These are phyloP conservation scores for Mobula hypostoma DNA, from an alignment of 2,113 vertebrate genomes.

Conservation along the genomic window DNA sequence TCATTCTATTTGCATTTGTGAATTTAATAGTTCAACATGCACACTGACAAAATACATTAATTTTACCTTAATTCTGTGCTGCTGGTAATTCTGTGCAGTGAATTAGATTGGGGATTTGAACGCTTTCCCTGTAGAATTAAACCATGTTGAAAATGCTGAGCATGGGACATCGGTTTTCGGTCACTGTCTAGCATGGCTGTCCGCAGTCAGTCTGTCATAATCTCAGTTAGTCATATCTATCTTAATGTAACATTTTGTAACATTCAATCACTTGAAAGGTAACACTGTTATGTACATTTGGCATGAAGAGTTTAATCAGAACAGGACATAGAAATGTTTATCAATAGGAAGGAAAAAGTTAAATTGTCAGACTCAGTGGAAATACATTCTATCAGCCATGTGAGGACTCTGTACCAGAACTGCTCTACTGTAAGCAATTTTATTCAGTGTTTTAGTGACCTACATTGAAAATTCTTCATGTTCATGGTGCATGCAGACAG, in stretches of 20 bases:
- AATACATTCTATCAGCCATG: constrained; percentile 9
- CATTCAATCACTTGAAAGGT: constrained; percentile 24
- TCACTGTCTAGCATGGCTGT: constrained; percentile 43
- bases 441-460: constrained; percentile 8
- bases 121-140: constrained; percentile 36
- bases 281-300: constrained; percentile 16
- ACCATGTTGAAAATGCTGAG: constrained; percentile 30
- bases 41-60: constrained; percentile 6
- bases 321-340: constrained; percentile 11
- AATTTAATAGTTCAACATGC: not conserved
- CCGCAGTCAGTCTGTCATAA: constrained; percentile 45
- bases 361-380: constrained; percentile 18
- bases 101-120: constrained; percentile 18
- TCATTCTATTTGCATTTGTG: not conserved
- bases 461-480: constrained; percentile 4
- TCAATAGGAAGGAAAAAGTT: not conserved
- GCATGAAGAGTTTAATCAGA: constrained; percentile 21
- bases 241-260: constrained; percentile 14
- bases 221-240: constrained; percentile 23
- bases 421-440: not conserved
- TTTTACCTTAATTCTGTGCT: not conserved
- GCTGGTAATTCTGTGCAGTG: not conserved
- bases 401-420: not conserved
- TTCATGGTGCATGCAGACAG: not conserved
- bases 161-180: constrained; percentile 37